These are phyloP conservation scores for Coccyzus lansbergi DNA, from an alignment of 2,797 vertebrate genomes.

Conservation along the genomic window DNA sequence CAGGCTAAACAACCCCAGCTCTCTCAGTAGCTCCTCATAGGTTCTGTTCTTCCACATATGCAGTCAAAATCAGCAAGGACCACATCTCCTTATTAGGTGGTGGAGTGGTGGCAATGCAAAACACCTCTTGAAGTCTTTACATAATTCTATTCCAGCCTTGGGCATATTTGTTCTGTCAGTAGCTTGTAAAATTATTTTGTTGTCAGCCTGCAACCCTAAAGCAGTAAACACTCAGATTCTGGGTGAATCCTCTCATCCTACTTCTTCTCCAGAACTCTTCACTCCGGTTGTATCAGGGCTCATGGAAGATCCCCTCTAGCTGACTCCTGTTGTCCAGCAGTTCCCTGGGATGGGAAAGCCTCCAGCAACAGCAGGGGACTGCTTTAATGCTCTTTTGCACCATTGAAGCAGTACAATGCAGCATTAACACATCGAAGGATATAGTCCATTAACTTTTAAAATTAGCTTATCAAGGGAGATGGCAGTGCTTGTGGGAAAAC, in stretches of 20 bases:
- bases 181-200: not conserved
- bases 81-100: not conserved
- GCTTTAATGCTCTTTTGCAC: not conserved
- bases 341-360: not conserved
- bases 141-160: not conserved
- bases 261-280: not conserved
- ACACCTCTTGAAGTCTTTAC: not conserved
- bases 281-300: not conserved
- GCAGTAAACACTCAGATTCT: not conserved
- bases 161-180: not conserved
- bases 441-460: conserved; percentile 32
- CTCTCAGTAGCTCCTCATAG: too few species aligned
- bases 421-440: not conserved
- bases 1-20: too few species aligned
- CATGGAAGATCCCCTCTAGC: not conserved
- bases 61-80: not conserved
- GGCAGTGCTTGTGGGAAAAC: not conserved
- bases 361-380: not conserved
- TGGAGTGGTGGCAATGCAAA: not conserved
- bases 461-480: conserved; percentile 17
- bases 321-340: not conserved
- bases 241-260: not conserved
- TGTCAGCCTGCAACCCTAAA: not conserved
- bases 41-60: not conserved
- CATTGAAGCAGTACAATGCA: not conserved